phyloP scores from a whole-genome alignment of 1,140 invertebrate genomes.

The Paraescarpia echinospica region DNA sequence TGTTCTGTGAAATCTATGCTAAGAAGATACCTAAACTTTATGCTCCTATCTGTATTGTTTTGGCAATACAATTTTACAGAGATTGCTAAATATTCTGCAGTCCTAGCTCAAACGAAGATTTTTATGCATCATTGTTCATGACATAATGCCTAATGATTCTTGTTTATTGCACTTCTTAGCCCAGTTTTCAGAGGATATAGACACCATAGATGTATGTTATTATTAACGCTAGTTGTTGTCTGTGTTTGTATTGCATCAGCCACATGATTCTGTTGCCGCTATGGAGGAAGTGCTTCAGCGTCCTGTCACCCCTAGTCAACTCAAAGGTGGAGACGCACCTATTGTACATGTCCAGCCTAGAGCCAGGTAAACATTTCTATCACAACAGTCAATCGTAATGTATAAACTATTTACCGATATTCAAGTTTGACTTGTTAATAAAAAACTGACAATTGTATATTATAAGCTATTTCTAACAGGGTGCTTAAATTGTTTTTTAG shows the following conservation, averaged over 20 bases:
- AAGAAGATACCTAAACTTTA: no score
- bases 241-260: background rate
- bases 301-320: constrained; percentile 18
- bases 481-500: background rate
- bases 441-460: background rate
- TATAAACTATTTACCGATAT: background rate
- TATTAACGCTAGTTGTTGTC: background rate
- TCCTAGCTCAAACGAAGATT: no score
- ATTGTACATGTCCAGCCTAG: constrained; percentile 12
- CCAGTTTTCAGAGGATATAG: no score
- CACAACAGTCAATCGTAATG: background rate
- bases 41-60: no score
- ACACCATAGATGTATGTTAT: no score
- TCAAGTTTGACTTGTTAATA: background rate
- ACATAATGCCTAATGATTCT: no score
- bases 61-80: no score
- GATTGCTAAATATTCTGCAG: no score
- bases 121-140: no score
- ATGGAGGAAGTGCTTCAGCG: constrained; percentile 19
- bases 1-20: no score
- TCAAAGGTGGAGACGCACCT: background rate
- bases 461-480: background rate
- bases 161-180: no score
- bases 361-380: constrained; percentile 4
- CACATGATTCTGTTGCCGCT: background rate